Evolutionary conservation across 2,888 invertebrate species (phyloP).

Genomic region (Cheilosia impressa): DNA sequence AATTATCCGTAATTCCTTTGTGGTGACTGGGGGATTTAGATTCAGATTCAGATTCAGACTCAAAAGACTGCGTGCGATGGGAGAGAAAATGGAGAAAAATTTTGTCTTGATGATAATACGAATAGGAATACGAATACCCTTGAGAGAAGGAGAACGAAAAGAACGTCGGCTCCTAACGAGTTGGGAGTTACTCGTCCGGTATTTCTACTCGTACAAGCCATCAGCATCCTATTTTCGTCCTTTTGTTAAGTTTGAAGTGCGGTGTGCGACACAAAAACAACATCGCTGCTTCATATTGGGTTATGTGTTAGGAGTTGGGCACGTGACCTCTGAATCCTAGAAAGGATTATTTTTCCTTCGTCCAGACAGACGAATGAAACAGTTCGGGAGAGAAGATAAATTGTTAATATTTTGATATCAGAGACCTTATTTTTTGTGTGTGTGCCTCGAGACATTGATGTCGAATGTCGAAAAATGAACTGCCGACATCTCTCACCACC

Average conservation of each 20-base stretch:
- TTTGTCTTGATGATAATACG: slow-evolving; percentile 3
- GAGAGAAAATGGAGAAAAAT: background rate
- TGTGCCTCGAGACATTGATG: slow-evolving; percentile 5
- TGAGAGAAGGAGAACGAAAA: background rate
- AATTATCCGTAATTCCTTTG: slow-evolving; percentile 28
- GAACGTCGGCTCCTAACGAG: slow-evolving; percentile 12
- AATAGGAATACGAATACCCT: background rate
- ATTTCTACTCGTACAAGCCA: background rate
- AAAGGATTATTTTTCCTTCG: background rate
- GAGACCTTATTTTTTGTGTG: slow-evolving; percentile 5
- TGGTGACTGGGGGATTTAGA: slow-evolving; percentile 1
- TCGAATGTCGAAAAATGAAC: slow-evolving; percentile 6
- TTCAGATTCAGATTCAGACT: background rate
- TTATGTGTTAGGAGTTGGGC: background rate
- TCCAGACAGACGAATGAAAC: slow-evolving; percentile 12
- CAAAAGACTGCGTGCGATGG: background rate
- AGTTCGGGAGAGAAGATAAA: slow-evolving; percentile 44
- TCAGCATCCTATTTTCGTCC: slow-evolving; percentile 14
- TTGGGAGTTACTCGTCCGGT: background rate
- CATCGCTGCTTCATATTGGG: background rate
- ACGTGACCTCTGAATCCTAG: background rate
- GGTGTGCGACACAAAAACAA: slow-evolving; percentile 6
- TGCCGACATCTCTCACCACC: background rate
- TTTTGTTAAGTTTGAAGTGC: slow-evolving; percentile 11
- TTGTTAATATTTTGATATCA: slow-evolving; percentile 38